A percentile compares a stretch with the other conserved stretches of the same genome.
Conservation (phyloP, 2,888 invertebrate species). For the Heliothis peltigera region DNA sequence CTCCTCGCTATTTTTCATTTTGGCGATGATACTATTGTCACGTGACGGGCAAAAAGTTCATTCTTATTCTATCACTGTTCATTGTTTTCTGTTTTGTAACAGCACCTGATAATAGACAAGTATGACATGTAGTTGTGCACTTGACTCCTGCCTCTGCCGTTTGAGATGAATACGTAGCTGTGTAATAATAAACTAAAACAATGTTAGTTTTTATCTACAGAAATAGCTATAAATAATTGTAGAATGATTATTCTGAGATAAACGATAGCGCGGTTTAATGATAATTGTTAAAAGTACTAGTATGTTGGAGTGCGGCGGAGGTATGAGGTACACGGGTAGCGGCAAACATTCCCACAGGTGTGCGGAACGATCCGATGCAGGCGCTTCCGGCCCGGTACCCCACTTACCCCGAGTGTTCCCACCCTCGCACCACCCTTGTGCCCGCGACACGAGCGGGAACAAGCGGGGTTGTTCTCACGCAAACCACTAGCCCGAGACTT, state of each 20-base stretch:
- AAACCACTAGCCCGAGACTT: constrained; percentile 79
- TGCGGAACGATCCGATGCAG: constrained; percentile 82
- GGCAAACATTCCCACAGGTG: constrained; percentile 86
- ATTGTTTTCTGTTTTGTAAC: constrained; percentile 64
- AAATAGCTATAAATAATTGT: constrained; percentile 50
- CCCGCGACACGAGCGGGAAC: constrained; percentile 59
- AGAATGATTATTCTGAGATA: constrained; percentile 60
- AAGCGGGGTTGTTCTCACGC: constrained; percentile 82
- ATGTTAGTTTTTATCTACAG: constrained; percentile 42
- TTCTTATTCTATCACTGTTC: constrained; percentile 75
- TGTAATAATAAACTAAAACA: constrained; percentile 39
- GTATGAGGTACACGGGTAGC: constrained; percentile 78
- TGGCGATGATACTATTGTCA: constrained; percentile 76
- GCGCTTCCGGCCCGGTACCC: constrained; percentile 86
- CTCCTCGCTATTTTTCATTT: constrained; percentile 90
- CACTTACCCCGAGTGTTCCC: constrained; percentile 75
- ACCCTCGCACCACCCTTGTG: constrained; percentile 67
- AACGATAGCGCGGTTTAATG: constrained; percentile 31
- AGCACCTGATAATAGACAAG: constrained; percentile 71
- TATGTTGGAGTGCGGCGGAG: constrained; percentile 54
- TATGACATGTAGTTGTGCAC: constrained; percentile 67
- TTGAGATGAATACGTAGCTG: constrained; percentile 54
- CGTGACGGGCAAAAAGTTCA: constrained; percentile 79
- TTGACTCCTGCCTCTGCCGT: constrained; percentile 59
- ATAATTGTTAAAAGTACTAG: constrained; percentile 60